Percentiles rank a stretch among this genome's conserved stretches.
Conservation (phyloP, 1,140 invertebrate species). For the Carposina sasakii region DNA sequence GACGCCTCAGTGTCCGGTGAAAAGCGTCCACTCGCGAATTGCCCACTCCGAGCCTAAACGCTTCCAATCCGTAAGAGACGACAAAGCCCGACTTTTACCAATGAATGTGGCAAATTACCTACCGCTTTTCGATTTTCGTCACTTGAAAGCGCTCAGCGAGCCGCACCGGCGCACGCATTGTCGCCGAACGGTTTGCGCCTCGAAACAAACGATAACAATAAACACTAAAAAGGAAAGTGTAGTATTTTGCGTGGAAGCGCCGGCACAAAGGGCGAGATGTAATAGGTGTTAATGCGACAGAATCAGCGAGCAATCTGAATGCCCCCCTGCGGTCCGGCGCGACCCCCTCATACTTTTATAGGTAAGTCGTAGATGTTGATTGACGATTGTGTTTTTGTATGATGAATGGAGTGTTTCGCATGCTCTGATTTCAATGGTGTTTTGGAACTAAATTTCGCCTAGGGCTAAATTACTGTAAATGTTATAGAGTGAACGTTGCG, state of each 20-base stretch:
- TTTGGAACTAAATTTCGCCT: too few species aligned
- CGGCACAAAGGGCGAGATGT: slow-evolving; percentile 44
- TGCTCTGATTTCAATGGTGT: too few species aligned
- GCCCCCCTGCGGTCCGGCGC: slow-evolving; percentile 37
- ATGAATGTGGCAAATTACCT: slow-evolving; percentile 66
- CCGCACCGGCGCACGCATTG: slow-evolving; percentile 54
- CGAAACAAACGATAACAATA: slow-evolving; percentile 67
- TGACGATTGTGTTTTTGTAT: slow-evolving; percentile 47
- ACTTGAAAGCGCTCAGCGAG: slow-evolving; percentile 59
- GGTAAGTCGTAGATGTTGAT: slow-evolving; percentile 59
- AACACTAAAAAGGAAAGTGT: slow-evolving; percentile 68
- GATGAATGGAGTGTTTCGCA: too few species aligned
- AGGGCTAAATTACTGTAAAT: too few species aligned
- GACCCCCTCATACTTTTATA: slow-evolving; percentile 44
- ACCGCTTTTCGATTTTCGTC: slow-evolving; percentile 65
- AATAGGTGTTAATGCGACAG: slow-evolving; percentile 65
- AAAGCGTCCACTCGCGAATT: slow-evolving; percentile 57
- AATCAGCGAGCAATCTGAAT: slow-evolving; percentile 54
- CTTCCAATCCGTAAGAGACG: slow-evolving; percentile 60
- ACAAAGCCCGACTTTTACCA: slow-evolving; percentile 66
- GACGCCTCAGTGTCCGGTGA: slow-evolving; percentile 32
- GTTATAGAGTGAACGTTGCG: too few species aligned
- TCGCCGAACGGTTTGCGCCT: slow-evolving; percentile 57
- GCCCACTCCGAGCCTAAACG: slow-evolving; percentile 63
- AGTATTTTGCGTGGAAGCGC: slow-evolving; percentile 59